phyloP scores from a whole-genome alignment of 35 echinoderm and acorn worm species.

The Heliocidaris erythrogramma region DNA sequence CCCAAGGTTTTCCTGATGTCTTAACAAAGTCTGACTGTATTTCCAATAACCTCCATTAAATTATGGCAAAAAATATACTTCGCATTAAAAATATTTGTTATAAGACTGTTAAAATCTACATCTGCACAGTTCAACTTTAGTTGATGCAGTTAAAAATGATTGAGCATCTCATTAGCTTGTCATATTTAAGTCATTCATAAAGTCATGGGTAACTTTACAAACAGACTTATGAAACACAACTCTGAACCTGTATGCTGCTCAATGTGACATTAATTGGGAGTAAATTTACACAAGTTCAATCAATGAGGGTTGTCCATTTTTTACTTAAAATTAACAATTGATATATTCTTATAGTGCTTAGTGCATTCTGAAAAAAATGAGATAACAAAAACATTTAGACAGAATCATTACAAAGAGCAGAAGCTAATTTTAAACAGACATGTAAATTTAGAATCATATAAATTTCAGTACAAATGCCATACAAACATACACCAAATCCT shows the following conservation, averaged over 20 bases:
- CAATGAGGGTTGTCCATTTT: background rate
- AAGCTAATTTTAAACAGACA: background rate
- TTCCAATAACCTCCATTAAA: too few relatives aligned
- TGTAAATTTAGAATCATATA: background rate
- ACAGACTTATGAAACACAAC: too few relatives aligned
- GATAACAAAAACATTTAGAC: background rate
- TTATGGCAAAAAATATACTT: too few relatives aligned
- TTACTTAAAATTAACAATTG: background rate
- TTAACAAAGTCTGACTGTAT: too few relatives aligned
- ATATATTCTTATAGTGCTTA: background rate
- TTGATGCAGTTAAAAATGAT: too few relatives aligned
- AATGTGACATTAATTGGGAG: background rate
- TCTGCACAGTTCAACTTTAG: too few relatives aligned
- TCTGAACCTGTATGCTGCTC: background rate
- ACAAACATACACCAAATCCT: background rate
- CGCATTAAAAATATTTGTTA: too few relatives aligned
- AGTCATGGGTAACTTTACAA: too few relatives aligned
- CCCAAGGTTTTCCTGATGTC: too few relatives aligned
- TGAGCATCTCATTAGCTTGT: too few relatives aligned
- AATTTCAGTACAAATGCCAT: constrained; percentile 4
- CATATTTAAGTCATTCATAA: too few relatives aligned
- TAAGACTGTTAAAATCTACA: too few relatives aligned
- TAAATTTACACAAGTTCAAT: background rate
- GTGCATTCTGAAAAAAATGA: background rate
- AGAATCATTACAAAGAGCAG: background rate